Evolutionary conservation across 53 echinoderm and acorn worm genomes (phyloP), one percentile per base, ranked within the genome.

Genomic region (Hippasteria phrygiana): DNA sequence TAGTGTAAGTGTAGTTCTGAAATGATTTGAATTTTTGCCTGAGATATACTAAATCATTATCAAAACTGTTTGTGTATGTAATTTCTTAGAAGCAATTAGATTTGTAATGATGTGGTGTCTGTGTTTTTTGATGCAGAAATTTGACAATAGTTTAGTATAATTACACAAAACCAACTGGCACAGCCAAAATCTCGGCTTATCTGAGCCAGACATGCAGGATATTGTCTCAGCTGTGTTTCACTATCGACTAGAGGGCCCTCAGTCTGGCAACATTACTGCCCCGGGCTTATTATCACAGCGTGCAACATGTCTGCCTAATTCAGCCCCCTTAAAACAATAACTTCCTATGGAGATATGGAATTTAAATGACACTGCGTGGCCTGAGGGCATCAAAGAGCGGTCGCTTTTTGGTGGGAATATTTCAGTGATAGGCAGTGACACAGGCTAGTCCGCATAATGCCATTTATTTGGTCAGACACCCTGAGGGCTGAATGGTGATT

Each of bases 211-310:
- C 54, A 16, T 59, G 22, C 0, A 14, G 16, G 59, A 59, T 82
- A 82, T 82, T 82, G 64, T 43, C 65, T 13, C 82, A 82, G 82
- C 82, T 82, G 82, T 82, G 38, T 50, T 28, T 65, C 20, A 43
- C 20, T 82, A 82, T 82, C 82, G 82, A 82, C 82, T 47, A 63
- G 32, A 40, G 33, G 43, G 16, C 3, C 11, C 34, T 73, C 18
- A 11, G 77, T 37, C 47, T 46, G 45, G 82, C 33, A 82, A 82
- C 82, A 82, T 82, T 82, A 27, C 31, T 36, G 66, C 82, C 82
- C 29, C 1, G 13, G 66, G 82, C 29, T 24, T 82, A 82, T 82
- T 82, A 64, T 82, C 66, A 42, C 82, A 82, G 82, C 82, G 35
- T 82, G 82, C 82, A 45, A 82, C 66, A 64, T 65, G 64, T 66